Conservation (phyloP, 2,113 vertebrate species). For the Dasyurus viverrinus region DNA sequence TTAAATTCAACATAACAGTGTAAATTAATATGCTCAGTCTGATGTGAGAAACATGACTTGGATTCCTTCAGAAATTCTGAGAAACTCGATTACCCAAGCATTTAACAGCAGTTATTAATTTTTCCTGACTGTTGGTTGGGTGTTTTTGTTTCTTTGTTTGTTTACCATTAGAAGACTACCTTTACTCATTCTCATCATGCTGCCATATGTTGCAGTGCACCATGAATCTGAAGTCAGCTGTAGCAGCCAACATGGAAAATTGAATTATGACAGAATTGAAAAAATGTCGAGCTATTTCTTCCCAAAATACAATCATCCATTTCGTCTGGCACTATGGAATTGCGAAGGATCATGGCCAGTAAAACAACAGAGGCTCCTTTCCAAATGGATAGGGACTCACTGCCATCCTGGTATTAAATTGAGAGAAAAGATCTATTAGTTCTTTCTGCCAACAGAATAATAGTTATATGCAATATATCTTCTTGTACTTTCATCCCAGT, state of each 20-base stretch:
- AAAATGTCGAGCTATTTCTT: conserved; percentile 43
- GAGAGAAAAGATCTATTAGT: background rate
- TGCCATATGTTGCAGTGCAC: conserved; percentile 46
- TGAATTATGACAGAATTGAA: conserved; percentile 67
- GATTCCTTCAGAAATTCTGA: conserved; percentile 47
- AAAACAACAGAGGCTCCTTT: conserved; percentile 26
- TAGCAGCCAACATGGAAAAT: conserved; percentile 60
- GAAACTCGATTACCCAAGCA: conserved; percentile 59
- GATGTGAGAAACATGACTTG: conserved; percentile 35
- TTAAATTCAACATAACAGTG: conserved; percentile 53
- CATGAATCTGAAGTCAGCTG: conserved; percentile 46
- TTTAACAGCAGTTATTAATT: conserved; percentile 65
- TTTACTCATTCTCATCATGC: conserved; percentile 70
- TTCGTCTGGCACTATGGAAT: conserved; percentile 34
- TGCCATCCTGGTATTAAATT: conserved; percentile 22
- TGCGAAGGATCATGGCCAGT: conserved; percentile 33
- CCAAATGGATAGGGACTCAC: conserved; percentile 30
- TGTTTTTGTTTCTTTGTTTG: conserved; percentile 53
- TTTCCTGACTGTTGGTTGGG: conserved; percentile 40
- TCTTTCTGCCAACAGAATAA: background rate
- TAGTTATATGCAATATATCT: conserved; percentile 22
- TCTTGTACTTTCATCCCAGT: conserved; percentile 19
- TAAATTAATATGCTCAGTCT: conserved; percentile 70
- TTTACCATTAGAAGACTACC: conserved; percentile 41
- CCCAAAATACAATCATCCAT: conserved; percentile 54